Base-by-base conservation (phyloP, 2,888 invertebrate species). In the Mythimna albipuncta region DNA sequence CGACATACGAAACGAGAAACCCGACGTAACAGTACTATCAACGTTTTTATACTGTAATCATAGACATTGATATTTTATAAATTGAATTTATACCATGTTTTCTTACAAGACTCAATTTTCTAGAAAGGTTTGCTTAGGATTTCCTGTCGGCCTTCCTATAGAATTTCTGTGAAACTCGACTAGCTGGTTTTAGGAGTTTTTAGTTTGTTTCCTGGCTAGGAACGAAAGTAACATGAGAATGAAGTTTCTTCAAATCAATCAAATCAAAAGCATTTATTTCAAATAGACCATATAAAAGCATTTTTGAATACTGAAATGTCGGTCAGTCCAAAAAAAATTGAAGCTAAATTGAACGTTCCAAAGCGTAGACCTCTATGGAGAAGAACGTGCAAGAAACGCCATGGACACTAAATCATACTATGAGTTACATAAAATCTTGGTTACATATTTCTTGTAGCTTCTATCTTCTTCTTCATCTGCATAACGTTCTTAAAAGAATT, bases 1-100 rank as follows among this genome's bases (percentile, higher is more conserved):
- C 85, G 85, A 82, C 87, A 85, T 84, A 81, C 83, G 76, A 82
- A 81, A 81, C 78, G 77, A 83, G 85, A 76, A 84, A 85, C 86
- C 79, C 80, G 75, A 84, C 84, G 82, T 81, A 82, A 84, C 84
- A 77, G 86, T 85, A 79, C 80, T 79, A 70, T 76, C 66, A 41
- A 75, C 75, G 80, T 78, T 87, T 87, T 86, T 81, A 64, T 81
- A 69, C 77, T 76, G 65, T 70, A 78, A 81, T 77, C 62, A 81
- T 72, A 75, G 82, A 71, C 75, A 74, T 83, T 77, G 64, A 77
- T 81, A 77, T 75, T 26, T 26, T 76, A 68, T 64, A 76, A 70
- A 73, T 79, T 82, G 66, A 76, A 75, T 68, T 70, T 76, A 75
- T 72, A 59, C 38, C 4, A 68, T 62, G 66, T 69, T 32, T 47